A percentile compares a stretch with the other conserved stretches of the same genome.
phyloP scores from a whole-genome alignment of 2,797 vertebrate genomes.

The Centropyge bicolor region DNA sequence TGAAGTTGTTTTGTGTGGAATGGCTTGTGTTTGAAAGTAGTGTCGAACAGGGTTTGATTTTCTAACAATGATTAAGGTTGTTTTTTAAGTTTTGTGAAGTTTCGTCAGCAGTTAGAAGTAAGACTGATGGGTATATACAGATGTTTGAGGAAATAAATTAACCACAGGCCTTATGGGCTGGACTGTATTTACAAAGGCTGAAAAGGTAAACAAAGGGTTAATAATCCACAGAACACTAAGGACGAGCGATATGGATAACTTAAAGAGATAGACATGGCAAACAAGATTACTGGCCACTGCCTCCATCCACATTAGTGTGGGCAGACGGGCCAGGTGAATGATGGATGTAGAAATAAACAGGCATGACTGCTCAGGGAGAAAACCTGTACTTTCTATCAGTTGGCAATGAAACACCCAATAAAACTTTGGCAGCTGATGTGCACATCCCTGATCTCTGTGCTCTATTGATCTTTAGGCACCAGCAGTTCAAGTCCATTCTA shows the following conservation, averaged over 20 bases:
- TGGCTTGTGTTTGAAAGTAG: background rate
- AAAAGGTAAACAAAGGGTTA: background rate
- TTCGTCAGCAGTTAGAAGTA: background rate
- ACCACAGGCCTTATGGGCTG: too few species aligned
- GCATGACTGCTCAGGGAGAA: slow-evolving; percentile 23
- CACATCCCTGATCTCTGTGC: slow-evolving; percentile 38
- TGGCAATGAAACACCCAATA: slow-evolving; percentile 36
- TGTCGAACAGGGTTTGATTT: background rate
- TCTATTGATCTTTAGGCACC: slow-evolving; percentile 55
- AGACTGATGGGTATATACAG: background rate
- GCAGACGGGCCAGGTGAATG: slow-evolving; percentile 2
- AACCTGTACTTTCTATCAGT: slow-evolving; percentile 36
- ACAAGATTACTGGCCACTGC: slow-evolving; percentile 26
- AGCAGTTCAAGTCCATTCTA: slow-evolving; percentile 47
- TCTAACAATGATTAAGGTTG: too few species aligned
- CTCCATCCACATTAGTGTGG: slow-evolving; percentile 5
- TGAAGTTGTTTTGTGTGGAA: background rate
- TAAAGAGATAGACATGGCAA: background rate
- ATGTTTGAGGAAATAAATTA: too few species aligned
- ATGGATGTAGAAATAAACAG: slow-evolving; percentile 54
- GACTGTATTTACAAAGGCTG: background rate
- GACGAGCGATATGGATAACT: background rate
- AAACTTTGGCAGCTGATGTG: slow-evolving; percentile 18
- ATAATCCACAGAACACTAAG: background rate
- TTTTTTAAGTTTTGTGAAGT: too few species aligned